phyloP scores from a whole-genome alignment of 2,888 invertebrate genomes.

The Oligia fasciuncula region DNA sequence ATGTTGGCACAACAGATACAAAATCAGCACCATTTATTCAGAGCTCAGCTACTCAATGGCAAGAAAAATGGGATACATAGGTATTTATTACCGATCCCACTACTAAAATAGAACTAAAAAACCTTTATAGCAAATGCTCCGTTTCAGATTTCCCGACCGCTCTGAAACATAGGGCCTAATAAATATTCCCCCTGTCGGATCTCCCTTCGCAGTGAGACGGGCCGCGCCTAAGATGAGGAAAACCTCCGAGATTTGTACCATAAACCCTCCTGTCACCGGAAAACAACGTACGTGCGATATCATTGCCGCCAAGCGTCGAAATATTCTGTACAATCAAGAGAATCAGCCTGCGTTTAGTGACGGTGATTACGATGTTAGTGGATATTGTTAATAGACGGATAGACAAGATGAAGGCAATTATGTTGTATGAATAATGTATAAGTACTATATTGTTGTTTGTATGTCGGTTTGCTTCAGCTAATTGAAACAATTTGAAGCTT shows the following conservation, averaged over 20 bases:
- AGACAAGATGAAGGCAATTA: constrained; percentile 29
- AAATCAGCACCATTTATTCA: constrained; percentile 55
- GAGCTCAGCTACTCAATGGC: constrained; percentile 56
- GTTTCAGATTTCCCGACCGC: constrained; percentile 68
- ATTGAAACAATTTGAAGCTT: constrained; percentile 32
- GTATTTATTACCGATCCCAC: constrained; percentile 59
- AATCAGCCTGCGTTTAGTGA: constrained; percentile 33
- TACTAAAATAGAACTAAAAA: constrained; percentile 66
- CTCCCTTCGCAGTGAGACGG: constrained; percentile 70
- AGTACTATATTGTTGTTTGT: constrained; percentile 15
- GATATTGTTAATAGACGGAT: constrained; percentile 41
- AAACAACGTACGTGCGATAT: constrained; percentile 72
- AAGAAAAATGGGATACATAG: constrained; percentile 58
- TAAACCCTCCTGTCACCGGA: constrained; percentile 79
- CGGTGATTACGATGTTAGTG: constrained; percentile 39
- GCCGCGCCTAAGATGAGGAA: constrained; percentile 73
- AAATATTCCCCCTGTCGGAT: constrained; percentile 79
- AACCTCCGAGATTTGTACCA: constrained; percentile 79
- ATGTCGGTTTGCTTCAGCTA: constrained; percentile 19
- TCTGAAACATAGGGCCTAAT: constrained; percentile 76
- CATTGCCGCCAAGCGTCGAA: constrained; percentile 60
- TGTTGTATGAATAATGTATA: constrained; percentile 38
- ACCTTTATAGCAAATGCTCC: constrained; percentile 61
- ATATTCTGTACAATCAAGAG: constrained; percentile 58
- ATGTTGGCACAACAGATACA: constrained; percentile 41